A percentile compares a stretch with the other conserved stretches of the same genome.
phyloP scores from a whole-genome alignment of 2,113 vertebrate species.

The Nothocercus nigrocapillus region DNA sequence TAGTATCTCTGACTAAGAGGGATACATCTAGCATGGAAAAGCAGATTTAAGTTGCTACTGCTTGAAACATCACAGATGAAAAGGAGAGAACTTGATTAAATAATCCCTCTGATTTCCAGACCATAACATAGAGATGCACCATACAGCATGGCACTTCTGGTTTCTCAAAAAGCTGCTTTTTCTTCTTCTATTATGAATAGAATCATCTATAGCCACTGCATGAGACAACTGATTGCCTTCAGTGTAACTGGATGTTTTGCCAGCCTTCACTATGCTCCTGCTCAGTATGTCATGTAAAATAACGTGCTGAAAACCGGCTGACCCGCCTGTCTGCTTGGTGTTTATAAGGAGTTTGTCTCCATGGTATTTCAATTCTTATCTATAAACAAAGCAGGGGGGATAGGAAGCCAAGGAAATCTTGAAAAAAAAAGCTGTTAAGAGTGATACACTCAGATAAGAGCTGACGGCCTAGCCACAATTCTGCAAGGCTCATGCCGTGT shows the following conservation, averaged over 20 bases:
- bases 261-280: constrained; percentile 60
- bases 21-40: not conserved
- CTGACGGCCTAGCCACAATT: not conserved
- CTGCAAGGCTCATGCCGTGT: not conserved
- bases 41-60: constrained; percentile 11
- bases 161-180: constrained; percentile 67
- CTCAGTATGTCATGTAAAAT: constrained; percentile 48
- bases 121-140: constrained; percentile 59
- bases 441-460: not conserved
- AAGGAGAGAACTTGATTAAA: constrained; percentile 63
- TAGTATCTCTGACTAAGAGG: not conserved
- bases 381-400: constrained; percentile 37
- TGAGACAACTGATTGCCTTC: constrained; percentile 59
- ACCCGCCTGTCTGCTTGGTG: constrained; percentile 34
- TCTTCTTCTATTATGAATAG: constrained; percentile 70
- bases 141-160: constrained; percentile 65
- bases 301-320: constrained; percentile 42
- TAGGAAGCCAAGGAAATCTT: constrained; percentile 1
- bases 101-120: constrained; percentile 72
- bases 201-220: constrained; percentile 69
- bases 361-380: constrained; percentile 41
- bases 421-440: not conserved
- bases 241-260: constrained; percentile 72
- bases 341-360: constrained; percentile 45
- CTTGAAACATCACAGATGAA: constrained; percentile 47